These are phyloP conservation scores for Lasioglossum oenotherae DNA, from an alignment of 2,888 invertebrate species.

Conservation along the genomic window DNA sequence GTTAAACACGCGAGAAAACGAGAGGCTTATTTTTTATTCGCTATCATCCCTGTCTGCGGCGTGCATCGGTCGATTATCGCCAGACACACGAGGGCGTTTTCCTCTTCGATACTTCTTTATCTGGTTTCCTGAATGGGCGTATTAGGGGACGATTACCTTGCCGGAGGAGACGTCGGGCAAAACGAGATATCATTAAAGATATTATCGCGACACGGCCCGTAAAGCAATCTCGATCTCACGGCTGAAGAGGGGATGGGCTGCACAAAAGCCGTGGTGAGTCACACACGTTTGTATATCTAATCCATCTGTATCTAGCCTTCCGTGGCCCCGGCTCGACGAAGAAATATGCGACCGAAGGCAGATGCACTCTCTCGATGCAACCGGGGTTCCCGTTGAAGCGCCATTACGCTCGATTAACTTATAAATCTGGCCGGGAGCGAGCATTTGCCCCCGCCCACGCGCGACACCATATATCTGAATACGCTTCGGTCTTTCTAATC, in stretches of 20 bases:
- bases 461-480: constrained; percentile 11
- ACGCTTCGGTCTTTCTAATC: constrained; percentile 8
- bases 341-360: constrained; percentile 43
- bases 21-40: constrained; percentile 1
- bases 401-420: constrained; percentile 59
- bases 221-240: constrained; percentile 30
- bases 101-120: constrained; percentile 23
- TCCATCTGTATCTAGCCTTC: constrained; percentile 37
- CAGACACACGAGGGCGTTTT: neutral
- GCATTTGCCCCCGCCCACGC: constrained; percentile 40
- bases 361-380: constrained; percentile 11
- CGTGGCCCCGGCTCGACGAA: constrained; percentile 35
- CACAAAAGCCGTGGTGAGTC: constrained; percentile 53
- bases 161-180: constrained; percentile 1
- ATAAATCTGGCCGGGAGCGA: constrained; percentile 53
- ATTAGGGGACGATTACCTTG: constrained; percentile 44
- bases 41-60: constrained; percentile 7
- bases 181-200: constrained; percentile 53
- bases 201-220: constrained; percentile 38
- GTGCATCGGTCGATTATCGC: constrained; percentile 3
- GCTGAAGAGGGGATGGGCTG: constrained; percentile 1
- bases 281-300: constrained; percentile 43
- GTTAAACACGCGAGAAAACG: constrained; percentile 1
- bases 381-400: constrained; percentile 26
- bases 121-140: constrained; percentile 18